Evolutionary conservation across 2,888 invertebrate species (phyloP), one percentile per base, ranked within the genome.

Genomic region (Sinopyrophorus schimmeli): DNA sequence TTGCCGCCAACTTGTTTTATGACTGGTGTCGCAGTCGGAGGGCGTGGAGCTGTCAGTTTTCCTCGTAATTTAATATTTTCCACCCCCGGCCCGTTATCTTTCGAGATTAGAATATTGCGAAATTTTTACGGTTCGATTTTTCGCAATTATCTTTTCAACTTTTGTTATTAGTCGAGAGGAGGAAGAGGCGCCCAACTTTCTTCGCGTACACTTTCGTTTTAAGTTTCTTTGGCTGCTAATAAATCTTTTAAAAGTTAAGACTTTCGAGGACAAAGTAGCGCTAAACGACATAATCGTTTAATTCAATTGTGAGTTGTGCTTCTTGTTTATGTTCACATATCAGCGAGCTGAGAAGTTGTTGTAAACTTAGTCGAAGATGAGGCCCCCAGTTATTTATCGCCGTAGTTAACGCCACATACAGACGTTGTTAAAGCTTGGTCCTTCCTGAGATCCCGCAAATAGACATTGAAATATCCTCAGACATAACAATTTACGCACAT

Each of bases 321-420:
- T 63, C 61, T 62, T 65, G 65, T 66, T 67, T 66, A 66, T 63
- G 66, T 65, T 65, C 66, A 65, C 67, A 67, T 66, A 67, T 68
- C 64, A 52, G 47, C 52, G 52, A 42, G 42, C 47, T 47, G 52
- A 34, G 46, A 47, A 52, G 52, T 52, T 52, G 51, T 46, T 51
- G 47, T 52, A 52, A 52, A 52, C 42, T 52, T 47, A 38, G 43
- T 47, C 30, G 51, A 47, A 52, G 52, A 52, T 52, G 52, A 52
- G 47, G 47, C 52, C 52, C 41, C 43, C 47, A 39, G 52, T 57
- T 54, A 57, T 57, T 57, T 57, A 57, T 57, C 50, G 49, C 44
- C 16, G 50, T 54, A 54, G 53, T 54, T 54, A 54, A 54, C 54
- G 54, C 52, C 57, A 54, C 49, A 49, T 47, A 54, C 54, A 43